These are phyloP conservation scores for Cerastoderma edule DNA, from an alignment of 2,888 invertebrate species.

Conservation along the genomic window DNA sequence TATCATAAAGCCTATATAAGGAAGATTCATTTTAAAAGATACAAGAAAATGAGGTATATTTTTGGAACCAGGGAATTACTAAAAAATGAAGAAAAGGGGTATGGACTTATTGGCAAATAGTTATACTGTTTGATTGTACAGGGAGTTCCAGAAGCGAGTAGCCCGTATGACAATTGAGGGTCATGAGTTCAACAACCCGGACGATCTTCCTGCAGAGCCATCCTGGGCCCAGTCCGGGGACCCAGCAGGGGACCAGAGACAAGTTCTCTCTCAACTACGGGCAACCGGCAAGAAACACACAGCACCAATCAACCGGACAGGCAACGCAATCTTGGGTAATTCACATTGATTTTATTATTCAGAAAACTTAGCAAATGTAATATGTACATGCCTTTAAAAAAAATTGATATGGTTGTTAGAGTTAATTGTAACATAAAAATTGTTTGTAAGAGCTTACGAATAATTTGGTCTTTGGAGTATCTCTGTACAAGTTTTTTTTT, in stretches of 20 bases:
- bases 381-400: too few species aligned
- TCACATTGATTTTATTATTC: not conserved
- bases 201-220: constrained; percentile 87
- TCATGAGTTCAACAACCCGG: constrained; percentile 80
- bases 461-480: too few species aligned
- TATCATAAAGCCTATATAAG: too few species aligned
- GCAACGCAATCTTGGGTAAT: constrained; percentile 66
- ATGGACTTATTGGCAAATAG: too few species aligned
- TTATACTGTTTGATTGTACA: constrained; percentile 76
- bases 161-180: constrained; percentile 81
- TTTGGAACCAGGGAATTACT: too few species aligned
- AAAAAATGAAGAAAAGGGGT: too few species aligned
- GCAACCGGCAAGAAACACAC: constrained; percentile 88
- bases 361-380: too few species aligned
- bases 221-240: constrained; percentile 85
- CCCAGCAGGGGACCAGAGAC: constrained; percentile 87
- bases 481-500: not conserved
- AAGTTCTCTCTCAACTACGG: constrained; percentile 90
- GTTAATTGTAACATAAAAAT: too few species aligned
- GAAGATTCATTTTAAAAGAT: too few species aligned
- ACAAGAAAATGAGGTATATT: too few species aligned
- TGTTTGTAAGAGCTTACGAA: too few species aligned
- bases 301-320: constrained; percentile 84
- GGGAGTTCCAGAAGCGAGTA: constrained; percentile 90
- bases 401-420: too few species aligned